Percentiles rank a stretch among this genome's conserved stretches.
These are phyloP conservation scores for Orchestes rusci DNA, from an alignment of 2,888 invertebrate genomes.

Conservation along the genomic window DNA sequence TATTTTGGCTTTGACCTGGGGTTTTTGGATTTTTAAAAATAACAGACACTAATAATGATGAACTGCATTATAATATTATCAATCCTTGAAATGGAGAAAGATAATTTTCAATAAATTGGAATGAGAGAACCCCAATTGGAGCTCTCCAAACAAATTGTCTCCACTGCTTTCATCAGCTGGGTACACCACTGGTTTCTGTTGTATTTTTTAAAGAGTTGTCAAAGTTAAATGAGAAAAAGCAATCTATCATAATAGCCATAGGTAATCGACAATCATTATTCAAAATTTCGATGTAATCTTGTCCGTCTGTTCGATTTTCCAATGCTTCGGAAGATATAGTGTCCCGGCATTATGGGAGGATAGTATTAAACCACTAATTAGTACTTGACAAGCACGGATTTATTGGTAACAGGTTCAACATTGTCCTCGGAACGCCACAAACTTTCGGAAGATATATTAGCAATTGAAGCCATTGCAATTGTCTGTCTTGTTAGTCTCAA, in stretches of 20 bases:
- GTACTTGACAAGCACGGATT: slow-evolving; percentile 23
- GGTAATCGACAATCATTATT: slow-evolving; percentile 10
- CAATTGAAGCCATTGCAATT: slow-evolving; percentile 13
- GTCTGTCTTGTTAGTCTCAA: slow-evolving; percentile 10
- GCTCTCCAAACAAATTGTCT: too few species aligned
- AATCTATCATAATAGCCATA: slow-evolving; percentile 7
- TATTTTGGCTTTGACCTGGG: too few species aligned
- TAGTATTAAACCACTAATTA: slow-evolving; percentile 21
- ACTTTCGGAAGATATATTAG: slow-evolving; percentile 19
- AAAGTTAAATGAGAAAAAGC: too few species aligned
- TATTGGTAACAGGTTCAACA: slow-evolving; percentile 21
- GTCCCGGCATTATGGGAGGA: slow-evolving; percentile 15
- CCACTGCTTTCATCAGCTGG: too few species aligned
- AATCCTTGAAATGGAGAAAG: too few species aligned
- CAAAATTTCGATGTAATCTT: slow-evolving; percentile 13
- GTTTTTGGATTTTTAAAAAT: too few species aligned
- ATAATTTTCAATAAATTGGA: too few species aligned
- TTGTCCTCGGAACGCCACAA: slow-evolving; percentile 21
- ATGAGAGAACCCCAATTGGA: too few species aligned
- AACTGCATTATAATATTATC: too few species aligned
- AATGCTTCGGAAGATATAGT: slow-evolving; percentile 17
- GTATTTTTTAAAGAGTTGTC: too few species aligned
- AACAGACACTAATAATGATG: too few species aligned
- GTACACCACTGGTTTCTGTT: too few species aligned
- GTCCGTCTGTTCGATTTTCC: not conserved